phyloP scores from a whole-genome alignment of 2,113 vertebrate genomes.

The Hippoglossus stenolepis region DNA sequence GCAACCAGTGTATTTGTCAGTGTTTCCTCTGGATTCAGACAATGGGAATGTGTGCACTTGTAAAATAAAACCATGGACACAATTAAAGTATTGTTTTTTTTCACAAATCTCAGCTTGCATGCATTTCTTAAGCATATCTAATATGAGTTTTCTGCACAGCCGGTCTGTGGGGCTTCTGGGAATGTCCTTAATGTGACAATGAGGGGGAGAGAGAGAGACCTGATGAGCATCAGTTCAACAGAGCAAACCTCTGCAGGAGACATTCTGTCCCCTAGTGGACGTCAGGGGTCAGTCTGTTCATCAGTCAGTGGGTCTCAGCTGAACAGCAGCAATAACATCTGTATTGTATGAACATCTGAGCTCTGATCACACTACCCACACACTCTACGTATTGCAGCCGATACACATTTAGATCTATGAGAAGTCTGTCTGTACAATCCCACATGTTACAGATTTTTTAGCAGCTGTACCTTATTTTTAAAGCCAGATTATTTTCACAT shows the following conservation, averaged over 20 bases:
- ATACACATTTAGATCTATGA: background rate
- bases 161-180: slow-evolving; percentile 46
- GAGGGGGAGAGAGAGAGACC: slow-evolving; percentile 5
- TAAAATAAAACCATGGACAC: slow-evolving; percentile 34
- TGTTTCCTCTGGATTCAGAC: background rate
- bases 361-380: background rate
- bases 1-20: background rate
- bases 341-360: too few relatives aligned
- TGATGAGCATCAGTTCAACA: slow-evolving; percentile 13
- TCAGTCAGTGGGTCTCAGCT: background rate
- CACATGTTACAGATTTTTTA: too few relatives aligned
- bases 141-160: slow-evolving; percentile 60
- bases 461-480: too few relatives aligned
- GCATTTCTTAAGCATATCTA: slow-evolving; percentile 56
- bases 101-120: slow-evolving; percentile 35
- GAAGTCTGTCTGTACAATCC: too few relatives aligned
- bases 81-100: slow-evolving; percentile 39
- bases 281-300: slow-evolving; percentile 9
- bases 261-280: slow-evolving; percentile 79
- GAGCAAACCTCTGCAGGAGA: slow-evolving; percentile 54
- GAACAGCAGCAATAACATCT: background rate
- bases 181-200: slow-evolving; percentile 37
- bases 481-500: too few relatives aligned
- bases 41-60: slow-evolving; percentile 10
- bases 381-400: background rate